Conservation (phyloP, 2,113 vertebrate species). For the Vulpes ferrilata region DNA sequence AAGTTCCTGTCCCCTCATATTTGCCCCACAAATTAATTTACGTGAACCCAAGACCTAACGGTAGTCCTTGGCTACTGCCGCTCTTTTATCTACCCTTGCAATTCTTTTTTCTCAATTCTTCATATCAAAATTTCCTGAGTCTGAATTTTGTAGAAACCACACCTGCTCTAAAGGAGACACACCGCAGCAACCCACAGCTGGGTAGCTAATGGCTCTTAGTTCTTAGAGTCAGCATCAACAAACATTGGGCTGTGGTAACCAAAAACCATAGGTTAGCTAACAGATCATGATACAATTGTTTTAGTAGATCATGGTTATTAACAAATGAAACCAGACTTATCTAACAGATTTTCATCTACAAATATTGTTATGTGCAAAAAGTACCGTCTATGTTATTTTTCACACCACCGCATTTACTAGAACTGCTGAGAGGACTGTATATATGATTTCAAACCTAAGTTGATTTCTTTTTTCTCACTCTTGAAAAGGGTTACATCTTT, state of each 20-base stretch:
- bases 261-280: slow-evolving; percentile 94
- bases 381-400: slow-evolving; percentile 97
- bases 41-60: background rate
- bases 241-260: slow-evolving; percentile 95
- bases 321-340: slow-evolving; percentile 87
- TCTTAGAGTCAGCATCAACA: slow-evolving; percentile 92
- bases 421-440: slow-evolving; percentile 99
- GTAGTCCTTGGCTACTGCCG: background rate
- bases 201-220: slow-evolving; percentile 83
- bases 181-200: background rate
- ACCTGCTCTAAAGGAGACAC: background rate
- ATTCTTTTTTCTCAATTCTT: background rate
- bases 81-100: background rate
- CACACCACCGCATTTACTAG: slow-evolving; percentile 99
- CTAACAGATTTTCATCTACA: slow-evolving; percentile 95
- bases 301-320: slow-evolving; percentile 89
- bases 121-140: background rate
- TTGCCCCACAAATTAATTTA: background rate
- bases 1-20: background rate
- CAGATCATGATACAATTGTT: slow-evolving; percentile 88
- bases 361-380: slow-evolving; percentile 95
- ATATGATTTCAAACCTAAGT: slow-evolving; percentile 95
- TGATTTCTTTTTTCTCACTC: slow-evolving; percentile 93
- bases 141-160: background rate
- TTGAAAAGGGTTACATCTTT: slow-evolving; percentile 93